Conservation (phyloP, 2,888 invertebrate genomes). For the Falcaria lacertinaria region DNA sequence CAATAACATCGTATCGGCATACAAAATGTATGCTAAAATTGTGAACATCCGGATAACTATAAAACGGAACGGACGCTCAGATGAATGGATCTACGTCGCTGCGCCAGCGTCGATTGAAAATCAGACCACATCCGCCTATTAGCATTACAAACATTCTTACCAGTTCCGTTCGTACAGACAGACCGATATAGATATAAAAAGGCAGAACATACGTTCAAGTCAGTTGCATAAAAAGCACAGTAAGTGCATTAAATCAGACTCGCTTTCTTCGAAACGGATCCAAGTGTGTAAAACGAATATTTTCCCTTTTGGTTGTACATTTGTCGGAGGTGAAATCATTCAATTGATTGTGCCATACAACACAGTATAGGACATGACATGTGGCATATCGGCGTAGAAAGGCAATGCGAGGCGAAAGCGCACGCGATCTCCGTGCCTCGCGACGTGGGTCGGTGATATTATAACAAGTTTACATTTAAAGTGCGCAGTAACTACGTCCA, state of each 20-base stretch:
- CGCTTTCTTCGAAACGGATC: neutral
- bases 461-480: conserved; percentile 30
- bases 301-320: neutral
- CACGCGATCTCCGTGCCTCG: conserved; percentile 28
- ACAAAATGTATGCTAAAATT: conserved; percentile 47
- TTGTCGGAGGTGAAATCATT: conserved; percentile 1
- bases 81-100: conserved; percentile 46
- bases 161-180: conserved; percentile 47
- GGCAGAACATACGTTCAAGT: neutral
- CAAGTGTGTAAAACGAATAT: neutral
- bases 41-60: conserved; percentile 53
- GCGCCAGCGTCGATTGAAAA: conserved; percentile 56
- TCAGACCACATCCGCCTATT: conserved; percentile 65
- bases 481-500: conserved; percentile 37
- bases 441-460: conserved; percentile 25
- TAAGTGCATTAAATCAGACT: neutral
- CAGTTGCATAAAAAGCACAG: neutral
- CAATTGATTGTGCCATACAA: conserved; percentile 3
- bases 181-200: conserved; percentile 10
- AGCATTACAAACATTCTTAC: conserved; percentile 51
- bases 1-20: conserved; percentile 31
- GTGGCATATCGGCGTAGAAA: conserved; percentile 35
- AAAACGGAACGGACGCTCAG: conserved; percentile 43
- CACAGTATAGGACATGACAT: conserved; percentile 22
- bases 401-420: conserved; percentile 34